phyloP scores from a whole-genome alignment of 1,140 invertebrate genomes.

The Linepithema humile region DNA sequence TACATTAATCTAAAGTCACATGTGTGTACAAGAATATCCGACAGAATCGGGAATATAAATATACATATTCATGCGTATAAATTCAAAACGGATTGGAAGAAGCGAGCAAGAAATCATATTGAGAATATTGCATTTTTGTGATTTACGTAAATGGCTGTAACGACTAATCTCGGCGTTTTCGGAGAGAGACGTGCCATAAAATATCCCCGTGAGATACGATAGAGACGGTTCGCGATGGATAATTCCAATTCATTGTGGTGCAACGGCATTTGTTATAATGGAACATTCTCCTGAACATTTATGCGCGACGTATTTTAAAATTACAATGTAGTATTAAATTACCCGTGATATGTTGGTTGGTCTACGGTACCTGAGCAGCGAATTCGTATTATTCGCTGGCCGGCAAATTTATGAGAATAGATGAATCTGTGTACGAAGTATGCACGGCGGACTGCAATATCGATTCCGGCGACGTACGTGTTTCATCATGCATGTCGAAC shows the following conservation, averaged over 20 bases:
- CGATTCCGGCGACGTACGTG: constrained; percentile 8
- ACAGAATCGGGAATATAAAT: background rate
- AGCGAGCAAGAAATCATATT: constrained; percentile 15
- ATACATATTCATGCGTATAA: background rate
- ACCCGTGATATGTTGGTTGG: constrained; percentile 11
- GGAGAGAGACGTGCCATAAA: constrained; percentile 14
- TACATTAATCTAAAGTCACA: too few species aligned
- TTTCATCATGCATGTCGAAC: constrained; percentile 17
- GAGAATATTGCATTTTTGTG: background rate
- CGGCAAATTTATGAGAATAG: constrained; percentile 28
- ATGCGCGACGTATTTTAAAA: constrained; percentile 44
- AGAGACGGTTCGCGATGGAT: background rate
- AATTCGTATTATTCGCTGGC: constrained; percentile 8
- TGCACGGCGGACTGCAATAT: constrained; percentile 15
- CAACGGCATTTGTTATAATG: constrained; percentile 35
- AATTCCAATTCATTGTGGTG: constrained; percentile 13
- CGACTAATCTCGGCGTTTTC: constrained; percentile 32
- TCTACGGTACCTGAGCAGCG: background rate
- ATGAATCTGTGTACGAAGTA: background rate
- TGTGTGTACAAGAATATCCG: background rate
- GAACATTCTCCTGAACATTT: constrained; percentile 12
- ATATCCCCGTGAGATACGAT: constrained; percentile 2
- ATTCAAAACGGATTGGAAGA: background rate
- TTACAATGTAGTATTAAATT: constrained; percentile 40
- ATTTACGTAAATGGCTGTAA: constrained; percentile 3